Conservation (phyloP, 2,113 vertebrate genomes). For the Cromileptes altivelis region DNA sequence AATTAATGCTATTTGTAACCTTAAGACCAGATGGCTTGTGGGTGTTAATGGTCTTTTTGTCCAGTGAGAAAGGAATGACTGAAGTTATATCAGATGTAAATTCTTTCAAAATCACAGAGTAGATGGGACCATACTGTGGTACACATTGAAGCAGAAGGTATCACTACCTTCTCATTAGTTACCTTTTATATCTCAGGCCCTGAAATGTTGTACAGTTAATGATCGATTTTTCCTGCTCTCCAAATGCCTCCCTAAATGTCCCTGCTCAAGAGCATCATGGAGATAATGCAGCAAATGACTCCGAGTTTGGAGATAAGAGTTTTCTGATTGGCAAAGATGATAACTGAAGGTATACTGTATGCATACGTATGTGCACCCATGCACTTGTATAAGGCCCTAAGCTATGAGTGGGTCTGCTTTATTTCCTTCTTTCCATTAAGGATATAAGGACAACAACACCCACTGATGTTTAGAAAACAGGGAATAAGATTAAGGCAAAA, state of each 20-base stretch:
- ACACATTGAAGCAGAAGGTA: neutral
- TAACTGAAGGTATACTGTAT: slow-evolving; percentile 48
- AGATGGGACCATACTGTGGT: neutral
- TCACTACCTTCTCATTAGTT: slow-evolving; percentile 20
- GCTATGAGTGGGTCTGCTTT: neutral
- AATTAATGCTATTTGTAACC: too few relatives aligned
- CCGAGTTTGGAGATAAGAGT: slow-evolving; percentile 57
- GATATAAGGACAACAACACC: neutral
- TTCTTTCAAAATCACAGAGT: neutral
- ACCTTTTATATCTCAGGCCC: neutral
- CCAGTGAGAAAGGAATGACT: too few relatives aligned
- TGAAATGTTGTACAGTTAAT: slow-evolving; percentile 12
- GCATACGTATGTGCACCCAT: neutral
- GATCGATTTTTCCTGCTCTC: slow-evolving; percentile 46
- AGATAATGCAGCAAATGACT: slow-evolving; percentile 65
- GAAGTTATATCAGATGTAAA: too few relatives aligned
- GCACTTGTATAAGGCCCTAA: slow-evolving; percentile 25
- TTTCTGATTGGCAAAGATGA: slow-evolving; percentile 61
- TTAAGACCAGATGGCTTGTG: too few relatives aligned
- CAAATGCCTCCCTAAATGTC: slow-evolving; percentile 51
- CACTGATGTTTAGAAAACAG: slow-evolving; percentile 17
- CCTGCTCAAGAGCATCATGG: slow-evolving; percentile 50
- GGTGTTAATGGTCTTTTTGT: too few relatives aligned
- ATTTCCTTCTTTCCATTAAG: neutral
- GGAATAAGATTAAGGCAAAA: slow-evolving; percentile 7